Base-by-base conservation (phyloP, 2,888 invertebrate species). In the Spicauda simplicius region DNA sequence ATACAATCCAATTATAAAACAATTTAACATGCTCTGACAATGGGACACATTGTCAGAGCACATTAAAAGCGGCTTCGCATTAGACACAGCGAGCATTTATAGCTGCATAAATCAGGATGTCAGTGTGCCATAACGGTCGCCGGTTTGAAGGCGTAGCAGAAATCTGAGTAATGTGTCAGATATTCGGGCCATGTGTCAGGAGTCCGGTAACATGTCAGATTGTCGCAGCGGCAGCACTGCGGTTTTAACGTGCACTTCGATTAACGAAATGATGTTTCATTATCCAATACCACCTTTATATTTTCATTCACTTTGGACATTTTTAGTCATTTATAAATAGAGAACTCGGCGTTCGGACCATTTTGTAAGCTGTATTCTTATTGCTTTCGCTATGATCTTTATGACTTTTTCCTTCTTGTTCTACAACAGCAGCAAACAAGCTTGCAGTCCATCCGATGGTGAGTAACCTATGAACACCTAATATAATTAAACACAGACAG, bases 131-230 rank as follows among this genome's bases (percentile, higher is more conserved):
- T 86, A 85, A 84, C 81, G 84, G 80, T 79, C 86, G 87, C 86
- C 88, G 84, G 84, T 86, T 84, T 80, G 87, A 86, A 80, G 83
- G 85, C 88, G 82, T 81, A 84, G 90, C 89, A 89, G 80, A 73
- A 86, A 84, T 84, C 80, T 71, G 70, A 78, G 88, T 85, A 86
- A 88, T 87, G 84, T 86, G 85, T 86, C 85, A 87, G 80, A 80
- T 72, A 77, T 78, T 76, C 79, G 77, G 78, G 67, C 67, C 52
- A 61, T 57, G 67, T 67, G 67, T 67, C 67, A 67, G 61, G 33
- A 8, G 8, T 2, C 52, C 54, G 8, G 58, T 45, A 53, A 59
- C 64, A 54, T 65, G 59, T 25, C 65, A 58, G 59, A 53, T 65
- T 60, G 65, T 60, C 59, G 65, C 58, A 53, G 18, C 41, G 41